These are phyloP conservation scores for Perithous albicinctus DNA, from an alignment of 2,888 invertebrate genomes.

Conservation along the genomic window DNA sequence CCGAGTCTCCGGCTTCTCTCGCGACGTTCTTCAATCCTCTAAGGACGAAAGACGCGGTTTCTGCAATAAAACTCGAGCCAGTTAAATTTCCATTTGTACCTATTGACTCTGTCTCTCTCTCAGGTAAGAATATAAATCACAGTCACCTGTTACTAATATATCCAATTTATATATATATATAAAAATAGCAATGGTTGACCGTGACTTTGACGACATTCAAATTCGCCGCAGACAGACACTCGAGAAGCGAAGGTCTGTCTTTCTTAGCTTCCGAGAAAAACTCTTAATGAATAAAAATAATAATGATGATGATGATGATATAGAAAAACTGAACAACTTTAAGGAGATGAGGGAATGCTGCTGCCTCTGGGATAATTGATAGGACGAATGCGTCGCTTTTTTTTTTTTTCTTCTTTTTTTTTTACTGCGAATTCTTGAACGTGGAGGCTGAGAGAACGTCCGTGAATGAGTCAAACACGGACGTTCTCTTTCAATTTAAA, in stretches of 20 bases:
- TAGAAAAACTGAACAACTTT: slow-evolving; percentile 15
- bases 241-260: neutral
- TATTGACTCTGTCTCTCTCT: too few relatives aligned
- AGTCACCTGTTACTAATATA: slow-evolving; percentile 28
- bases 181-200: too few relatives aligned
- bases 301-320: too few relatives aligned
- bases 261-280: slow-evolving; percentile 18
- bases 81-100: slow-evolving; percentile 3
- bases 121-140: slow-evolving; percentile 32
- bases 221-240: slow-evolving; percentile 14
- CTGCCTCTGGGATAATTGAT: slow-evolving; percentile 50
- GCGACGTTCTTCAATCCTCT: too few relatives aligned
- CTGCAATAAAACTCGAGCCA: neutral
- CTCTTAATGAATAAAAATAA: neutral
- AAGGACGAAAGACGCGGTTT: neutral
- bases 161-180: slow-evolving; percentile 26
- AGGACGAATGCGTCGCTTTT: slow-evolving; percentile 27
- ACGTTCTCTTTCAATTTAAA: slow-evolving; percentile 28
- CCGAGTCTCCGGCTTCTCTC: neutral
- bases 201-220: slow-evolving; percentile 43
- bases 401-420: too few relatives aligned
- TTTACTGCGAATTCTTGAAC: slow-evolving; percentile 21
- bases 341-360: slow-evolving; percentile 18
- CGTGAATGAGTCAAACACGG: slow-evolving; percentile 43
- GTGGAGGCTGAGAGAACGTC: slow-evolving; percentile 15